A percentile compares a stretch with the other conserved stretches of the same genome.
Evolutionary conservation across 1,140 invertebrate genomes (phyloP).

Genomic region (Parasteatoda tepidariorum): DNA sequence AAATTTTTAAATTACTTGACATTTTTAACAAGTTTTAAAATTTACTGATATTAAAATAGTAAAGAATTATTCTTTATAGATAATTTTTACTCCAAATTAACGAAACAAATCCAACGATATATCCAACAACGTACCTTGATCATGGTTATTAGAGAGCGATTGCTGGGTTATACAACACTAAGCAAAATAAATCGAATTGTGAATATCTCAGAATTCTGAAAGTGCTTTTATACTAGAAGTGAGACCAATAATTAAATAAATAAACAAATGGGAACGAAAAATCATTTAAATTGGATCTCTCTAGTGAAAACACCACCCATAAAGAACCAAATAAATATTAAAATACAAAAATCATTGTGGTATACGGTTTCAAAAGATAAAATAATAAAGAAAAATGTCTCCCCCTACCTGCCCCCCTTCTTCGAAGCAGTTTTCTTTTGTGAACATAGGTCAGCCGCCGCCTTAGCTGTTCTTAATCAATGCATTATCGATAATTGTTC

Average conservation of each 20-base stretch:
- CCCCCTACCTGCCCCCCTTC: not conserved
- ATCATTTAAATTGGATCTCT: conserved; percentile 10
- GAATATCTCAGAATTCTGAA: conserved; percentile 2
- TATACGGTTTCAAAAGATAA: conserved; percentile 27
- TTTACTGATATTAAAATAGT: too few relatives aligned
- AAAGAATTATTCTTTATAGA: too few relatives aligned
- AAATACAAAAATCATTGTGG: conserved; percentile 14
- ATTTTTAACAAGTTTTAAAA: too few relatives aligned
- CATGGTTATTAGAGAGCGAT: not conserved
- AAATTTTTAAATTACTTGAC: too few relatives aligned
- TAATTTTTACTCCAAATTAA: too few relatives aligned
- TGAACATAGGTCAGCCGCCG: conserved; percentile 34
- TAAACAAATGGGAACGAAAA: too few relatives aligned
- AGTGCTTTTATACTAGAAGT: conserved; percentile 22
- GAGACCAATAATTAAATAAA: conserved; percentile 10
- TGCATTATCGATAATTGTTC: conserved; percentile 52
- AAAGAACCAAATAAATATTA: conserved; percentile 23
- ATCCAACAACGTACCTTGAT: conserved; percentile 22
- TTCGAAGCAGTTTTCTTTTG: not conserved
- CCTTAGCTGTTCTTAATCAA: conserved; percentile 44
- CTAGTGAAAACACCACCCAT: conserved; percentile 30
- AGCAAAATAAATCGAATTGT: conserved; percentile 1
- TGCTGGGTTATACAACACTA: conserved; percentile 20
- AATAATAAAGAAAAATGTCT: conserved; percentile 17
- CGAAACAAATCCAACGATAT: not conserved